Conservation (phyloP, 2,113 vertebrate genomes). For the Myodes glareolus region DNA sequence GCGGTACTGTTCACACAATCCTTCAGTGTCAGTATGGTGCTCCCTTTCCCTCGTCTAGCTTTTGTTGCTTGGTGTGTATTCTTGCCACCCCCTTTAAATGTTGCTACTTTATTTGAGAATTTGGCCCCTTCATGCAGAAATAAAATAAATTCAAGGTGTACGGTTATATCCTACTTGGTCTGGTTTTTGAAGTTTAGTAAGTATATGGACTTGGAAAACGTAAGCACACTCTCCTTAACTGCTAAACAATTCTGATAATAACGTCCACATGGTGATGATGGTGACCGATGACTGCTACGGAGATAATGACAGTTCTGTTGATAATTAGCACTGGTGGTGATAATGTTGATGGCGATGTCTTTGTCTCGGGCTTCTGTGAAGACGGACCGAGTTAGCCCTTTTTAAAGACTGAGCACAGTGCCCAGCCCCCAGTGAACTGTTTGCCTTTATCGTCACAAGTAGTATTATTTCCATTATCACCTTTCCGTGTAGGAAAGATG, state of each 20-base stretch:
- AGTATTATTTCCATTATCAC: too few relatives aligned
- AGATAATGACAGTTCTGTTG: too few relatives aligned
- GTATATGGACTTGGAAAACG: not conserved
- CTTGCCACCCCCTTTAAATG: too few relatives aligned
- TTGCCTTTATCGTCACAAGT: not conserved
- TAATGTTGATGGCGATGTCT: not conserved
- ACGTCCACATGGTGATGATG: too few relatives aligned
- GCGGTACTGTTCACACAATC: too few relatives aligned
- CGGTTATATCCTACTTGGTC: not conserved
- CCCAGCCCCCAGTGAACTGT: rapidly evolving
- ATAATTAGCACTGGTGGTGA: too few relatives aligned
- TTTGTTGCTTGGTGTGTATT: not conserved
- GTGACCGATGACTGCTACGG: too few relatives aligned
- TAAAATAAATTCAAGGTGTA: not conserved
- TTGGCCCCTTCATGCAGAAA: not conserved
- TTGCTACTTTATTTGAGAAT: not conserved
- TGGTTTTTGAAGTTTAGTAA: not conserved
- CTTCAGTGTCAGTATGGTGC: not conserved
- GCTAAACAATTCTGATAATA: rapidly evolving
- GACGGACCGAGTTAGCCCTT: not conserved
- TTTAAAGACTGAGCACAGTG: not conserved
- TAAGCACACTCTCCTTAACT: not conserved
- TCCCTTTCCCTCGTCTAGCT: too few relatives aligned
- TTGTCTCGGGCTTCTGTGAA: too few relatives aligned
- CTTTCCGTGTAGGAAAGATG: not conserved